A percentile compares a stretch with the other conserved stretches of the same genome.
phyloP scores from a whole-genome alignment of 2,888 invertebrate genomes.

The Scotopteryx bipunctaria region DNA sequence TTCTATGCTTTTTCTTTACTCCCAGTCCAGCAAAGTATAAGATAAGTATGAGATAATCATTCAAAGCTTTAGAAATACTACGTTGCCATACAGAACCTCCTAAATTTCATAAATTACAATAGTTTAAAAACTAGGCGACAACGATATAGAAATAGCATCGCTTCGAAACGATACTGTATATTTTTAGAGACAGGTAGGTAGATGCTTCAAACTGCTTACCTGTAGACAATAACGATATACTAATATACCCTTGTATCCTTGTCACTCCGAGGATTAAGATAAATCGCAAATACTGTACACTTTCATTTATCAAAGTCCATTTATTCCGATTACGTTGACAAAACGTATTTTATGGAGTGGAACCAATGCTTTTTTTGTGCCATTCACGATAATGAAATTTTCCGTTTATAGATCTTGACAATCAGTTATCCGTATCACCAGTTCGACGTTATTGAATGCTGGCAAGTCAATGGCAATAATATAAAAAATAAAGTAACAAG shows the following conservation, averaged over 20 bases:
- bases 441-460: neutral
- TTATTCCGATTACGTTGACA: slow-evolving; percentile 32
- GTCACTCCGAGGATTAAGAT: slow-evolving; percentile 36
- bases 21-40: no score
- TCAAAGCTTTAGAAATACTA: no score
- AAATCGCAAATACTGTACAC: slow-evolving; percentile 34
- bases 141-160: no score
- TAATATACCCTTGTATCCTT: slow-evolving; percentile 30
- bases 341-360: slow-evolving; percentile 23
- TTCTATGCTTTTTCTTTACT: no score
- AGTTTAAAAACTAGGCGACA: no score
- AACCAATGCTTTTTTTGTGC: neutral
- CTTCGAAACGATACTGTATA: no score
- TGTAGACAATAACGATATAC: slow-evolving; percentile 3
- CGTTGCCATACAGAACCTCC: no score
- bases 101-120: no score
- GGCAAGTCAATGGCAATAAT: no score
- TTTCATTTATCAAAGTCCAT: slow-evolving; percentile 38
- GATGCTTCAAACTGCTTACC: slow-evolving; percentile 1
- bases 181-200: no score
- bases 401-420: neutral
- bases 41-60: no score
- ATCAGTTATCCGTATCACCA: neutral
- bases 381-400: neutral
- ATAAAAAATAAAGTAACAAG: no score